Conservation (phyloP, 2,888 invertebrate genomes). For the Limnephilus marmoratus region DNA sequence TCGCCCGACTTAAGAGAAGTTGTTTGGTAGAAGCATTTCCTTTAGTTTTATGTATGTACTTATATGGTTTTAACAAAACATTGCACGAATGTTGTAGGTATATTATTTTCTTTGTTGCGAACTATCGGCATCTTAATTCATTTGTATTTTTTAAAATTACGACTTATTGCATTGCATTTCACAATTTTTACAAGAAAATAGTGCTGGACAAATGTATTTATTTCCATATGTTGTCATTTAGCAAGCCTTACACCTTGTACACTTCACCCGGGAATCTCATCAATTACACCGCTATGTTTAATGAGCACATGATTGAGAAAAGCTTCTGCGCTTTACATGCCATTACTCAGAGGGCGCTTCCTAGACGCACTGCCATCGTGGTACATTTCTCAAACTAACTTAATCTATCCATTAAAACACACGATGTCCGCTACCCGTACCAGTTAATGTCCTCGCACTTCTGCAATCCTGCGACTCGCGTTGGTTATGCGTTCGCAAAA, state of each 20-base stretch:
- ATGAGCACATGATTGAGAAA: constrained; percentile 20
- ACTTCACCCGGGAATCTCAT: background rate
- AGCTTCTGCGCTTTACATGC: constrained; percentile 2
- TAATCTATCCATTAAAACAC: background rate
- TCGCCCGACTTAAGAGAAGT: too few species aligned
- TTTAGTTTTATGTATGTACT: too few species aligned
- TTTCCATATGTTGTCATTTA: background rate
- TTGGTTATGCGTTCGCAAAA: constrained; percentile 30
- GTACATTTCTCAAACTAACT: background rate
- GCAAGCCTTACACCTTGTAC: background rate
- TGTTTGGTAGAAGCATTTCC: too few species aligned
- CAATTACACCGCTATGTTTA: constrained; percentile 3
- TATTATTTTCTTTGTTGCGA: too few species aligned
- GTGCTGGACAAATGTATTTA: background rate
- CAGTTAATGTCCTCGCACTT: background rate
- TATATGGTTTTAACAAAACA: too few species aligned
- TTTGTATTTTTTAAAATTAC: too few species aligned
- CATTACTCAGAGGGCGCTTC: constrained; percentile 7
- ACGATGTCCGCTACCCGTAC: background rate
- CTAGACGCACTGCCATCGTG: background rate
- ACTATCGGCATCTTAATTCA: too few species aligned
- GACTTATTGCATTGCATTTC: too few species aligned
- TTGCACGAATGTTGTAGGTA: too few species aligned
- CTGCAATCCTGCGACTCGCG: background rate
- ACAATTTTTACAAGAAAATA: background rate